Conservation (phyloP, 2,888 invertebrate species). For the Drosophila niveifrons region DNA sequence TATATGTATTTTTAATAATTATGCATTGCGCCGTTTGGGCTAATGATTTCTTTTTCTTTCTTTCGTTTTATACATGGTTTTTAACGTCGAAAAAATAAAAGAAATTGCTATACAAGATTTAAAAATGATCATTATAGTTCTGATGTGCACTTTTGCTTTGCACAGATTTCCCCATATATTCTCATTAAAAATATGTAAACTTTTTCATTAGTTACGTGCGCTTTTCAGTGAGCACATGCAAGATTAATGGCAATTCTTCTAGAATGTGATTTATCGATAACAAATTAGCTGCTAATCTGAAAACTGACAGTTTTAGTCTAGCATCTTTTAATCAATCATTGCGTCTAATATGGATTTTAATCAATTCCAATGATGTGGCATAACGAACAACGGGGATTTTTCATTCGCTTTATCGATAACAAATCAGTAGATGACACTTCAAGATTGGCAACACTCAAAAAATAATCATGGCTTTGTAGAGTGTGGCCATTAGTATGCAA, state of each 20-base stretch:
- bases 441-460: not conserved
- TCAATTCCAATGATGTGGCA: not conserved
- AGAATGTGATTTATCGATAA: not conserved
- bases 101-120: slow-evolving; percentile 15
- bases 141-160: slow-evolving; percentile 19
- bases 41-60: slow-evolving; percentile 20
- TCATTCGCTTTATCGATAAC: slow-evolving; percentile 5
- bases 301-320: not conserved
- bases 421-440: slow-evolving; percentile 1
- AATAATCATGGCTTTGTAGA: slow-evolving; percentile 10
- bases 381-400: not conserved
- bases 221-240: not conserved
- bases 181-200: not conserved
- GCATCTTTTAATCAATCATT: slow-evolving; percentile 9
- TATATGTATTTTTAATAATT: slow-evolving; percentile 57
- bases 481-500: not conserved
- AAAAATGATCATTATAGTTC: slow-evolving; percentile 17
- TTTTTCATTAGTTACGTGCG: slow-evolving; percentile 6
- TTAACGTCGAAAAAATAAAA: slow-evolving; percentile 18
- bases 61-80: slow-evolving; percentile 18
- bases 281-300: slow-evolving; percentile 1
- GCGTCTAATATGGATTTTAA: not conserved
- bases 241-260: slow-evolving; percentile 12
- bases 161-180: not conserved
- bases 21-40: slow-evolving; percentile 42